Evolutionary conservation across 2,797 vertebrate genomes (phyloP).

Genomic region (Labeo calbasu): DNA sequence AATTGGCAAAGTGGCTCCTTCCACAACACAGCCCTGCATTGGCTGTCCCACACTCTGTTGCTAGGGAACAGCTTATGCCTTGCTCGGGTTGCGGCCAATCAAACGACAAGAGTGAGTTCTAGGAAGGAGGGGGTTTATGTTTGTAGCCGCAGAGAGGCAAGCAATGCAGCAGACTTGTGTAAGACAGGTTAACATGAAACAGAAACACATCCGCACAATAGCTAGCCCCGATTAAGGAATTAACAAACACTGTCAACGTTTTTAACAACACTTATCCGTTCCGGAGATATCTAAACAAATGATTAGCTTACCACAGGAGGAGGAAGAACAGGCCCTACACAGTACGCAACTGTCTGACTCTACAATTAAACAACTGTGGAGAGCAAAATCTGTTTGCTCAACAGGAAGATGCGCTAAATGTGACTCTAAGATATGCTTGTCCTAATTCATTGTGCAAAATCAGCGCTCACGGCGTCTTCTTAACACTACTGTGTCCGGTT

Average conservation of each 20-base stretch:
- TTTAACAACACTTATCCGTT: not conserved
- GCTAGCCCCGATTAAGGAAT: not conserved
- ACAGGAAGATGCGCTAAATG: not conserved
- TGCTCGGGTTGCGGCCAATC: conserved; percentile 79
- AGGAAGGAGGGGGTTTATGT: conserved; percentile 60
- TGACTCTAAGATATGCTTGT: conserved; percentile 4
- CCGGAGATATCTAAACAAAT: not conserved
- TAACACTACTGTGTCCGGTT: conserved; percentile 20
- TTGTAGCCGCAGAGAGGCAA: conserved; percentile 72
- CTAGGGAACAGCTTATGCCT: conserved; percentile 88
- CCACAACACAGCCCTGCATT: conserved; percentile 74
- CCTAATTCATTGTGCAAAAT: conserved; percentile 13
- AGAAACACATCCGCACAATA: conserved; percentile 29
- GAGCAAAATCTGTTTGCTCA: conserved; percentile 3
- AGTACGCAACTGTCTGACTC: not conserved
- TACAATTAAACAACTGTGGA: conserved; percentile 6
- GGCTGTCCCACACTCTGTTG: conserved; percentile 84
- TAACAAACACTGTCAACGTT: conserved; percentile 23
- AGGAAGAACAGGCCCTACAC: conserved; percentile 23
- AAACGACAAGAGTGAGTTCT: conserved; percentile 64
- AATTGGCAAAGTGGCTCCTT: conserved; percentile 75
- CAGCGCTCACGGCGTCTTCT: not conserved
- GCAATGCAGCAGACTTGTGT: conserved; percentile 63
- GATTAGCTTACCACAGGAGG: conserved; percentile 2
- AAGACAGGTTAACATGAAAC: conserved; percentile 64